Conservation (phyloP, 2,888 invertebrate genomes). For the Eupithecia subumbrata region DNA sequence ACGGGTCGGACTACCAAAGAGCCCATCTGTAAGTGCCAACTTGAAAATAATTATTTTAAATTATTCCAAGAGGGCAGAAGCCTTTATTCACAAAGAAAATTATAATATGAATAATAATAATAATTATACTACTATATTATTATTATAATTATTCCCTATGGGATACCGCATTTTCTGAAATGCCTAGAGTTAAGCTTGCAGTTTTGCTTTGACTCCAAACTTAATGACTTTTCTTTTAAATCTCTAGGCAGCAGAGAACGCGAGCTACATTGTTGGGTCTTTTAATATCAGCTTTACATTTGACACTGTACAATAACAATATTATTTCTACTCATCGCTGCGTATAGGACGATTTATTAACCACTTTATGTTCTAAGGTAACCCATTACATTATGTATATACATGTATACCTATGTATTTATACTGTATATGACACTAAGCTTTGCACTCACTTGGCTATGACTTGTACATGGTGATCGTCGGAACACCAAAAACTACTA, state of each 20-base stretch:
- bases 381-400: constrained; percentile 67
- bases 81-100: too few relatives aligned
- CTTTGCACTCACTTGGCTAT: constrained; percentile 50
- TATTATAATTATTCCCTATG: too few relatives aligned
- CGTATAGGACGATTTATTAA: constrained; percentile 89
- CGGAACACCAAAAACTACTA: not conserved
- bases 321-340: constrained; percentile 78
- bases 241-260: not conserved
- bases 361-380: constrained; percentile 91
- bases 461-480: constrained; percentile 20
- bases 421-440: constrained; percentile 51
- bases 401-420: constrained; percentile 42
- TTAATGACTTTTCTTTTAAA: not conserved
- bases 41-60: not conserved
- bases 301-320: constrained; percentile 31
- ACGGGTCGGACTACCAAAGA: constrained; percentile 97
- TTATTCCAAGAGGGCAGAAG: too few relatives aligned
- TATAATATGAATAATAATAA: too few relatives aligned
- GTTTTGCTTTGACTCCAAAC: not conserved
- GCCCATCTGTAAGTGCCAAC: constrained; percentile 94
- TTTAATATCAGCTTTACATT: not conserved
- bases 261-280: not conserved
- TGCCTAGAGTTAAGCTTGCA: not conserved
- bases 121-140: too few relatives aligned
- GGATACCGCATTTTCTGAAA: not conserved